A percentile compares a stretch with the other conserved stretches of the same genome.
phyloP scores from a whole-genome alignment of 1,140 invertebrate species.

The Cydia pomonella region DNA sequence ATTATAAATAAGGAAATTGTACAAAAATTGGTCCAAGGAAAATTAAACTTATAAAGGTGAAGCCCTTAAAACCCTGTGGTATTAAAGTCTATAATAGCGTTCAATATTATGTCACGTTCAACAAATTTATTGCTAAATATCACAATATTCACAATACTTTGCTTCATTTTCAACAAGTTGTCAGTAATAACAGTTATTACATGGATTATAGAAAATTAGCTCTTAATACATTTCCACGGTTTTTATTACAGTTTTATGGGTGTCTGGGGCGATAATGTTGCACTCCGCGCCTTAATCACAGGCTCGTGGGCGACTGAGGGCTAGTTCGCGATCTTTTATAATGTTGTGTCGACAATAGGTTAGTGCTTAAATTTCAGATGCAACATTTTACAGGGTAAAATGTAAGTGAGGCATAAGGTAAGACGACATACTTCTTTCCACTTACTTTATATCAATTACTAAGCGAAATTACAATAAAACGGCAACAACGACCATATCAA shows the following conservation, averaged over 20 bases:
- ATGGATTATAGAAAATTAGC: constrained; percentile 22
- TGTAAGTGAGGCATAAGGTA: not conserved
- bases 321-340: constrained; percentile 5
- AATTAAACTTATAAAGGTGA: too few species aligned
- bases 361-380: not conserved
- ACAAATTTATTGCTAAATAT: not conserved
- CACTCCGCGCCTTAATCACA: not conserved
- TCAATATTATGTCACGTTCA: not conserved
- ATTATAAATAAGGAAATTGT: too few species aligned
- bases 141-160: not conserved
- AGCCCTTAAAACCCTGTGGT: too few species aligned
- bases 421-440: not conserved
- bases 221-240: constrained; percentile 25
- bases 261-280: constrained; percentile 4
- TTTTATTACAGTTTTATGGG: constrained; percentile 32
- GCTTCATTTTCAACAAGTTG: not conserved
- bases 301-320: not conserved
- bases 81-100: too few species aligned
- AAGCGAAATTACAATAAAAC: too few species aligned
- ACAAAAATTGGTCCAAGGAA: too few species aligned
- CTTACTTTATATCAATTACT: not conserved
- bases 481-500: too few species aligned
- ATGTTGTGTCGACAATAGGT: not conserved
- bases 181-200: constrained; percentile 29
- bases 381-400: not conserved